Percentiles rank a stretch among this genome's conserved stretches.
These are phyloP conservation scores for Cordilura impudica DNA, from an alignment of 2,888 invertebrate genomes.

Conservation along the genomic window DNA sequence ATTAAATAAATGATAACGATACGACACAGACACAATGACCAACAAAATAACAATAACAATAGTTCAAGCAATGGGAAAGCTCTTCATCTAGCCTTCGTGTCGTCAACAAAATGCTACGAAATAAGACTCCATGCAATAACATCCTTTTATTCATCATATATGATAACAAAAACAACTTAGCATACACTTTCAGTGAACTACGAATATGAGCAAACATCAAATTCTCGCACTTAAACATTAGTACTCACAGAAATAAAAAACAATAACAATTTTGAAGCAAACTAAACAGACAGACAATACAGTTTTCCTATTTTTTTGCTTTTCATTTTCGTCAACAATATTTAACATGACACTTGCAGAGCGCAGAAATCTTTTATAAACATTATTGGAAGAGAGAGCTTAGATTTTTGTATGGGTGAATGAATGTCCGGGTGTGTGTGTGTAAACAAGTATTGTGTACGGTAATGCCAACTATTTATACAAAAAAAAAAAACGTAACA, in stretches of 20 bases:
- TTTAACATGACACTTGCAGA: conserved; percentile 2
- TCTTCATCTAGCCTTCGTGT: conserved; percentile 47
- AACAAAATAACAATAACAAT: not conserved
- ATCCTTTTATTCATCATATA: conserved; percentile 20
- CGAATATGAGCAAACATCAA: not conserved
- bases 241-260: not conserved
- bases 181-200: conserved; percentile 10
- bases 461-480: not conserved
- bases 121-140: conserved; percentile 32
- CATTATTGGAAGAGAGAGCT: not conserved
- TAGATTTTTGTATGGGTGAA: not conserved
- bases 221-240: not conserved
- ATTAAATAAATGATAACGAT: not conserved
- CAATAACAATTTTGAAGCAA: conserved; percentile 11
- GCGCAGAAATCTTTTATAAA: not conserved
- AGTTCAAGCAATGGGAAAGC: conserved; percentile 17
- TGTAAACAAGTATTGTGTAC: not conserved
- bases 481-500: not conserved
- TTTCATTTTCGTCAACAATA: not conserved
- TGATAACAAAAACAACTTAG: conserved; percentile 19
- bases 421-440: not conserved
- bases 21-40: conserved; percentile 17
- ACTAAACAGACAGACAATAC: conserved; percentile 41
- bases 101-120: conserved; percentile 43
- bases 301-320: conserved; percentile 29